These are phyloP conservation scores for Diachasmimorpha longicaudata DNA, from an alignment of 1,140 invertebrate genomes.

Conservation along the genomic window DNA sequence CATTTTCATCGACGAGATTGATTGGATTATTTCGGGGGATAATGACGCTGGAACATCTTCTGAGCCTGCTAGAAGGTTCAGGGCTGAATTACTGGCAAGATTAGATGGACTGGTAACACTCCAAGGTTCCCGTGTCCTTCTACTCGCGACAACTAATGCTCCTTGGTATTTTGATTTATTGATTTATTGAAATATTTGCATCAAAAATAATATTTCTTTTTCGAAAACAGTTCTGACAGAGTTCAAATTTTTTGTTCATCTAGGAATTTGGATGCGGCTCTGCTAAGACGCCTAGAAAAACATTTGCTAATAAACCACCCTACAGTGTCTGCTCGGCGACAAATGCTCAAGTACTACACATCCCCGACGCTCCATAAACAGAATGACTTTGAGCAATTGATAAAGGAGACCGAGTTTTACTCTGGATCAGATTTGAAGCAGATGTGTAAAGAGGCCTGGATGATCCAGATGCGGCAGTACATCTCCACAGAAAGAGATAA, in stretches of 20 bases:
- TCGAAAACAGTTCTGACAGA: too few species aligned
- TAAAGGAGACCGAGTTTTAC: conserved; percentile 75
- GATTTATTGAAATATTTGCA: neutral
- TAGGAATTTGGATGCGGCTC: conserved; percentile 88
- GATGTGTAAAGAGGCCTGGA: conserved; percentile 86
- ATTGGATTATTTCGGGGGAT: conserved; percentile 80
- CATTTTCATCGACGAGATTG: conserved; percentile 97
- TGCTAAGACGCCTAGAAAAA: conserved; percentile 88
- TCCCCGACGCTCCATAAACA: conserved; percentile 48
- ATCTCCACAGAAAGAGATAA: conserved; percentile 17
- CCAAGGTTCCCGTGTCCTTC: conserved; percentile 68
- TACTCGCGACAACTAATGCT: conserved; percentile 88
- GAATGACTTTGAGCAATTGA: conserved; percentile 64
- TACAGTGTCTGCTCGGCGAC: conserved; percentile 66
- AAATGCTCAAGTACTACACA: conserved; percentile 71
- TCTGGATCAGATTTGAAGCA: conserved; percentile 88
- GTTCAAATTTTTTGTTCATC: neutral
- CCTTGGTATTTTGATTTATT: conserved; percentile 73
- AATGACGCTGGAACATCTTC: conserved; percentile 70
- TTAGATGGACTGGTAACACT: conserved; percentile 82
- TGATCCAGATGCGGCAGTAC: conserved; percentile 64
- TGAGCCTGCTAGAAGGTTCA: conserved; percentile 90
- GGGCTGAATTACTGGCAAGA: conserved; percentile 90
- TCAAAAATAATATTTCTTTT: too few species aligned
- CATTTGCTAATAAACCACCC: conserved; percentile 83